Percentiles rank a stretch among this genome's conserved stretches.
phyloP scores from a whole-genome alignment of 2,113 vertebrate genomes.

The Coryphaenoides rupestris region DNA sequence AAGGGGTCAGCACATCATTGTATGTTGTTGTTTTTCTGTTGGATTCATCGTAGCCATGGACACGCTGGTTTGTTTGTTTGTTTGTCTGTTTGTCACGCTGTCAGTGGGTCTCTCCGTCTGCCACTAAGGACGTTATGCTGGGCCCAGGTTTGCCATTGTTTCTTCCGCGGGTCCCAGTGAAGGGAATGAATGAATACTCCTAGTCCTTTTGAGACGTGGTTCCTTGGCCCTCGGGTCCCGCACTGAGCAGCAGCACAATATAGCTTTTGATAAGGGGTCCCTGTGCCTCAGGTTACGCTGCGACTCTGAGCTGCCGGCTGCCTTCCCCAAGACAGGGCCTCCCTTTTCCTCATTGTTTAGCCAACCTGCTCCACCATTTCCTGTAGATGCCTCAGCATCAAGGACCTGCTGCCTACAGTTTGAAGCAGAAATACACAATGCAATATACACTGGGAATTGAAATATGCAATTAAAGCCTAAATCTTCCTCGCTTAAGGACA shows the following conservation, averaged over 20 bases:
- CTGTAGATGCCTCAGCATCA: background rate
- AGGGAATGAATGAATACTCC: conserved; percentile 4
- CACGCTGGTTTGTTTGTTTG: background rate
- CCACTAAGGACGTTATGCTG: too few species aligned
- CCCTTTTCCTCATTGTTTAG: conserved; percentile 12
- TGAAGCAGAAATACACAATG: background rate
- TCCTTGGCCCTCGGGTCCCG: conserved; percentile 11
- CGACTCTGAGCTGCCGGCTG: conserved; percentile 3
- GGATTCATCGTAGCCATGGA: too few species aligned
- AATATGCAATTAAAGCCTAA: too few species aligned
- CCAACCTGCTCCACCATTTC: background rate
- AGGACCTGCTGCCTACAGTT: background rate
- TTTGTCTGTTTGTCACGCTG: conserved; percentile 1
- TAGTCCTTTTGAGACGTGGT: conserved; percentile 19
- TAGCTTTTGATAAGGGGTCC: conserved; percentile 29
- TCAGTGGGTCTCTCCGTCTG: too few species aligned
- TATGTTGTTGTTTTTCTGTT: background rate
- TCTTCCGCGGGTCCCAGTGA: background rate
- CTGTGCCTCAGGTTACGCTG: conserved; percentile 21
- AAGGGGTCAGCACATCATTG: background rate
- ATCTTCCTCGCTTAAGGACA: too few species aligned
- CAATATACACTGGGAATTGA: too few species aligned
- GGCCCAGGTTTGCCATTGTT: background rate
- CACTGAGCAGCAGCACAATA: conserved; percentile 32
- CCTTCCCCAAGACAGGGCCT: conserved; percentile 2